These are phyloP conservation scores for Hermodice carunculata DNA, from an alignment of 2,888 invertebrate species.

Conservation along the genomic window DNA sequence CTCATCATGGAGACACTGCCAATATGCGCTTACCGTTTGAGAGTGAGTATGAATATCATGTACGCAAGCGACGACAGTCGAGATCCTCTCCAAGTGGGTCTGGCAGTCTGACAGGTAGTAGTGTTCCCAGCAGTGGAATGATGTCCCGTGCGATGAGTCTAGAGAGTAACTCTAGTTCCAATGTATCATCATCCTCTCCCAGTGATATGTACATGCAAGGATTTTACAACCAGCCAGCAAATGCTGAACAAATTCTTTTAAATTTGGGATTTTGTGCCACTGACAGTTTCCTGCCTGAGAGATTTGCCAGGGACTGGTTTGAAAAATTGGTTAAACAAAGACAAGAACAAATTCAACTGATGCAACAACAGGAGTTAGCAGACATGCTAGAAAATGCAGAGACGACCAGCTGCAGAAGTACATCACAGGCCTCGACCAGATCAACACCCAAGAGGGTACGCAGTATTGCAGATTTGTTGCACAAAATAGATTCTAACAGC, in stretches of 20 bases:
- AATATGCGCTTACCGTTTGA: conserved; percentile 14
- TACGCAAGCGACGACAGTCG: background rate
- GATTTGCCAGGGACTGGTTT: conserved; percentile 60
- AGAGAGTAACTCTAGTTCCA: conserved; percentile 17
- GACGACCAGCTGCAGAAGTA: background rate
- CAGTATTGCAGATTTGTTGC: background rate
- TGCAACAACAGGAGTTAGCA: conserved; percentile 1
- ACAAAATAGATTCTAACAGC: conserved; percentile 7
- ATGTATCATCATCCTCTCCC: conserved; percentile 14
- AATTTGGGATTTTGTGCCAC: conserved; percentile 55
- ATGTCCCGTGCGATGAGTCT: background rate
- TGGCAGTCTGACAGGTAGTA: background rate
- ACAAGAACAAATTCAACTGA: conserved; percentile 13
- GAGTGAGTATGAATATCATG: conserved; percentile 10
- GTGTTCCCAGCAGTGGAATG: background rate
- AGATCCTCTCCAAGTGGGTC: too few species aligned
- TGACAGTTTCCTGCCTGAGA: conserved; percentile 56
- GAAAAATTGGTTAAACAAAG: conserved; percentile 43
- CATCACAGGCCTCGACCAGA: background rate
- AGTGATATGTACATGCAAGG: background rate
- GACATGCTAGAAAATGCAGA: background rate
- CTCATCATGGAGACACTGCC: too few species aligned
- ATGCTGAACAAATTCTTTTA: conserved; percentile 51
- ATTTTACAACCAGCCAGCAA: background rate
- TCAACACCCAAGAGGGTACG: background rate